Conservation (phyloP, 2,113 vertebrate genomes). For the Apeltes quadracus region DNA sequence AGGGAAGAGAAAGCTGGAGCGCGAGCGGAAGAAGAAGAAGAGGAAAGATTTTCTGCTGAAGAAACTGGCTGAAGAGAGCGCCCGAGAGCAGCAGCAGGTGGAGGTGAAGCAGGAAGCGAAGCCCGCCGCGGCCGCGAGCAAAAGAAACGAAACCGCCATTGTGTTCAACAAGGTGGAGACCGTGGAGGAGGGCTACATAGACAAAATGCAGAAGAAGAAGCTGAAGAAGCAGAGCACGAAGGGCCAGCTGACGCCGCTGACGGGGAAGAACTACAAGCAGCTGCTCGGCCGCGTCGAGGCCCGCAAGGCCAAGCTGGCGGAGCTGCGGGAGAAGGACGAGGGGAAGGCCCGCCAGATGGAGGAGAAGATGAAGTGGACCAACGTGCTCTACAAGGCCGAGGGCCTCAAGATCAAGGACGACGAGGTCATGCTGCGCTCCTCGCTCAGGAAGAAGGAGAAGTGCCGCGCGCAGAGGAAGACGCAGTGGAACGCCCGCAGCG, state of each 20-base stretch:
- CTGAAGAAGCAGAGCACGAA: slow-evolving; percentile 84
- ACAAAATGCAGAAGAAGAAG: slow-evolving; percentile 80
- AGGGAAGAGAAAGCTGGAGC: slow-evolving; percentile 87
- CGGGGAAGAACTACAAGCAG: slow-evolving; percentile 93
- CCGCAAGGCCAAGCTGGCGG: slow-evolving; percentile 84
- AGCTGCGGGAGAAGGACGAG: slow-evolving; percentile 84
- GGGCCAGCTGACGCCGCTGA: slow-evolving; percentile 89
- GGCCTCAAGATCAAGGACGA: slow-evolving; percentile 90
- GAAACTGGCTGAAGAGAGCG: slow-evolving; percentile 77
- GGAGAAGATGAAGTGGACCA: slow-evolving; percentile 91
- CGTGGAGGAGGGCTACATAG: slow-evolving; percentile 75
- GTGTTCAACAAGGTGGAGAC: slow-evolving; percentile 90
- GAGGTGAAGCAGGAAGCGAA: slow-evolving; percentile 42
- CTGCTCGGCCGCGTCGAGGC: slow-evolving; percentile 87
- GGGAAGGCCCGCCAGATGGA: slow-evolving; percentile 85
- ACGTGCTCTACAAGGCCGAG: slow-evolving; percentile 90
- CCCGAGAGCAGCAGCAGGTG: slow-evolving; percentile 3
- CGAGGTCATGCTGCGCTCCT: slow-evolving; percentile 83
- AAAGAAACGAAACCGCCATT: slow-evolving; percentile 65
- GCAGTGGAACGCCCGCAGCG: slow-evolving; percentile 83
- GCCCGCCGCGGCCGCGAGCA: slow-evolving; percentile 15
- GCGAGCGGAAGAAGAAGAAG: slow-evolving; percentile 91
- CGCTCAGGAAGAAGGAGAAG: slow-evolving; percentile 91
- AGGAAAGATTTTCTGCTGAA: slow-evolving; percentile 86
- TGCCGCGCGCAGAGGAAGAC: slow-evolving; percentile 74